phyloP scores from a whole-genome alignment of 2,797 vertebrate species.

The Falco biarmicus region DNA sequence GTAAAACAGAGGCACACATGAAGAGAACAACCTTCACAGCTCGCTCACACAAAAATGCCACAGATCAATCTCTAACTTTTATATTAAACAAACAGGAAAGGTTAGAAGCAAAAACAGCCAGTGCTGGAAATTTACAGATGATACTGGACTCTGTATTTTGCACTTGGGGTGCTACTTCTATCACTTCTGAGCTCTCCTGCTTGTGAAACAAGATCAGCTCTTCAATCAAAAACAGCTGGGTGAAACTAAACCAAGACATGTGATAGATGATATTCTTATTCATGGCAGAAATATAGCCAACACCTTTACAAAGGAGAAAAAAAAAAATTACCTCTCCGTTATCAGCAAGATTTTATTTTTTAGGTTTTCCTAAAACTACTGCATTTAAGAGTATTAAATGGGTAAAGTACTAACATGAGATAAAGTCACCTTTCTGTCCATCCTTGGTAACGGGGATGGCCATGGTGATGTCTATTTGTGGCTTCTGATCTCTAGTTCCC shows the following conservation, averaged over 20 bases:
- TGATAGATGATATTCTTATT: slow-evolving; percentile 6
- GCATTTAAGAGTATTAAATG: not conserved
- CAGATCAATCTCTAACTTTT: not conserved
- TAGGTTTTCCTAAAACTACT: not conserved
- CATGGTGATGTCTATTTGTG: not conserved
- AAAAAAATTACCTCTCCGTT: not conserved
- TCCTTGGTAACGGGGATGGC: not conserved
- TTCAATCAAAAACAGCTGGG: slow-evolving; percentile 51
- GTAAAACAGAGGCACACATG: not conserved
- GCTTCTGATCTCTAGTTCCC: not conserved
- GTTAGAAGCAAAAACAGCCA: not conserved
- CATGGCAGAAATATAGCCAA: not conserved
- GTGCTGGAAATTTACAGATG: not conserved
- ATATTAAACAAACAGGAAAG: slow-evolving; percentile 7
- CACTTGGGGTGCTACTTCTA: slow-evolving; percentile 34
- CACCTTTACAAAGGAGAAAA: not conserved
- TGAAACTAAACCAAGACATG: not conserved
- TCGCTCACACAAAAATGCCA: not conserved
- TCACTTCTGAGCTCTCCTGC: slow-evolving; percentile 22
- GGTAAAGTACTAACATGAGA: not conserved
- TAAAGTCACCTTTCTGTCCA: not conserved
- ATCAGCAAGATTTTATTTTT: not conserved
- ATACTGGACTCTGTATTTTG: not conserved
- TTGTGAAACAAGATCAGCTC: slow-evolving; percentile 41
- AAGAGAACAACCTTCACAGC: not conserved